A percentile compares a stretch with the other conserved stretches of the same genome.
Conservation (phyloP, 1,140 invertebrate species). For the Drosophila burlai region DNA sequence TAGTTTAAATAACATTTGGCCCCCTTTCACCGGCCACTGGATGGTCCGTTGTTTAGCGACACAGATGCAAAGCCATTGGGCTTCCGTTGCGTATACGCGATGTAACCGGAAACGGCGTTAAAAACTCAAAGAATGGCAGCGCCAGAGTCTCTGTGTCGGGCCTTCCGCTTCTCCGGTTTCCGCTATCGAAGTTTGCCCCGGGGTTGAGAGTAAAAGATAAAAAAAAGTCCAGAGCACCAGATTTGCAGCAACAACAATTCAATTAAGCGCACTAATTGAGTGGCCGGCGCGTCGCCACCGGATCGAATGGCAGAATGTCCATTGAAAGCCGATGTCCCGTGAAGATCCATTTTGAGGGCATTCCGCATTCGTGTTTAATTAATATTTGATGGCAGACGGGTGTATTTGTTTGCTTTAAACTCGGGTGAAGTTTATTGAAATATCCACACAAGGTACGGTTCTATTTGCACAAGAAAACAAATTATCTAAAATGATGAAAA, state of each 20-base stretch:
- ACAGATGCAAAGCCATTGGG: slow-evolving; percentile 30
- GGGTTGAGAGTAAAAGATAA: background rate
- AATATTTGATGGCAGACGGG: slow-evolving; percentile 27
- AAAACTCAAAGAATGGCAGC: slow-evolving; percentile 62
- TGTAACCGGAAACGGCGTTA: slow-evolving; percentile 68
- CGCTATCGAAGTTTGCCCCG: slow-evolving; percentile 7
- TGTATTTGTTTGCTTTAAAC: background rate
- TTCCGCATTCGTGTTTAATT: slow-evolving; percentile 21
- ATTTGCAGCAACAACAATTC: slow-evolving; percentile 82
- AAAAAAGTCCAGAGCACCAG: slow-evolving; percentile 33
- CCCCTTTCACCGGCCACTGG: slow-evolving; percentile 2
- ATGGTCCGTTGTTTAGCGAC: slow-evolving; percentile 53
- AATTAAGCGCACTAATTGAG: slow-evolving; percentile 85
- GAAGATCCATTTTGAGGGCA: slow-evolving; percentile 37
- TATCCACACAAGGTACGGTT: background rate
- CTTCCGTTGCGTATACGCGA: slow-evolving; percentile 59
- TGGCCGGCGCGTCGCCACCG: slow-evolving; percentile 49
- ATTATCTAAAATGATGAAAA: no score
- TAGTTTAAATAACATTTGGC: slow-evolving; percentile 78
- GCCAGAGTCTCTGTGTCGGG: slow-evolving; percentile 16
- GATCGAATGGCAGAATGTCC: slow-evolving; percentile 50
- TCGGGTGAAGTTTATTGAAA: slow-evolving; percentile 1
- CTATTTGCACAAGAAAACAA: no score
- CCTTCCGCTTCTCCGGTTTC: slow-evolving; percentile 30
- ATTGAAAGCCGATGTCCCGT: slow-evolving; percentile 22